Percentiles rank a stretch among this genome's conserved stretches.
Evolutionary conservation across 2,797 vertebrate species (phyloP).

Genomic region (Labroides dimidiatus): DNA sequence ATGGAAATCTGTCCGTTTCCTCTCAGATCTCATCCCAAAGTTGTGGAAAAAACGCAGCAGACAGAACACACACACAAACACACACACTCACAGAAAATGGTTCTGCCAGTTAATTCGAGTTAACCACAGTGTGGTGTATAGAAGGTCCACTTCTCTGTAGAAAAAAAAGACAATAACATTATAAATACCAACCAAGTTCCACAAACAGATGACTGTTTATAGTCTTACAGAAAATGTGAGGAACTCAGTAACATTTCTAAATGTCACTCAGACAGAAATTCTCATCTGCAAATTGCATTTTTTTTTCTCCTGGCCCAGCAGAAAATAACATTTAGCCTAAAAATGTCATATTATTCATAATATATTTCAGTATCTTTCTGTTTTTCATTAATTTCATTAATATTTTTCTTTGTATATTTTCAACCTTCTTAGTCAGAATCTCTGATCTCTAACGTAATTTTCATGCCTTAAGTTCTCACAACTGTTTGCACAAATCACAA

Average conservation of each 20-base stretch:
- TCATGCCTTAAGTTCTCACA: no score
- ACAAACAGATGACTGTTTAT: constrained; percentile 43
- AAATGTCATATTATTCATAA: no score
- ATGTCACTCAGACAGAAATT: constrained; percentile 7
- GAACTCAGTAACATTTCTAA: constrained; percentile 22
- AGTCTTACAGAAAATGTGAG: constrained; percentile 46
- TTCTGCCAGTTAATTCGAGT: constrained; percentile 61
- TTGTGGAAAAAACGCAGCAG: constrained; percentile 65
- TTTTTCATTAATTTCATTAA: no score
- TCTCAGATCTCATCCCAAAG: constrained; percentile 82
- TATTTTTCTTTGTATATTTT: no score
- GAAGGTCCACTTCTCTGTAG: constrained; percentile 49
- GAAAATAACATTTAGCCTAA: no score
- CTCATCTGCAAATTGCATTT: background rate
- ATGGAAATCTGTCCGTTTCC: constrained; percentile 84
- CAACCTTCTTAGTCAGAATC: no score
- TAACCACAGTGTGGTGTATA: constrained; percentile 60
- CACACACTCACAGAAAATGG: constrained; percentile 39
- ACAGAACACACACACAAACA: constrained; percentile 36
- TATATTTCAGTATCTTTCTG: no score
- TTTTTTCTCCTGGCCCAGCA: no score
- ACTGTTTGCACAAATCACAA: no score
- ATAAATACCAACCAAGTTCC: constrained; percentile 65
- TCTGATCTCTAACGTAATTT: no score
- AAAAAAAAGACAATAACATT: constrained; percentile 66